A percentile compares a stretch with the other conserved stretches of the same genome.
Evolutionary conservation across 2,797 vertebrate genomes (phyloP).

Genomic region (Artibeus jamaicensis): DNA sequence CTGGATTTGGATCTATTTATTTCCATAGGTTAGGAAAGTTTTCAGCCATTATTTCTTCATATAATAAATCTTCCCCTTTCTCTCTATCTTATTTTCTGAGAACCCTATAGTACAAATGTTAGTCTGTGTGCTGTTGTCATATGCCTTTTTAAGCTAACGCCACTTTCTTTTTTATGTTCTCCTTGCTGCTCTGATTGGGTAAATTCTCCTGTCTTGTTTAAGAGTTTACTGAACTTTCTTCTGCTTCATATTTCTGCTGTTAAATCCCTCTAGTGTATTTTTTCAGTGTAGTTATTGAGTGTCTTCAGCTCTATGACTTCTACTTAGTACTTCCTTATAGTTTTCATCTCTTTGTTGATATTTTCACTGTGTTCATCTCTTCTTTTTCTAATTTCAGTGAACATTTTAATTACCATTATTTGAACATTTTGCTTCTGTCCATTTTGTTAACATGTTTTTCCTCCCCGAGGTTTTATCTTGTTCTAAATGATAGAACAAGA

Average conservation of each 20-base stretch:
- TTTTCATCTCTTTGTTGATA: neutral
- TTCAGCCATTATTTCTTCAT: neutral
- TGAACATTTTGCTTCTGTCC: neutral
- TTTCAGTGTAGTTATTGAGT: neutral
- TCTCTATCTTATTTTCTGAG: neutral
- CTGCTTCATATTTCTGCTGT: neutral
- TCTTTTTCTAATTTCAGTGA: neutral
- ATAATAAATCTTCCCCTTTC: neutral
- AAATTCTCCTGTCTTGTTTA: neutral
- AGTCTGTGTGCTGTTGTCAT: neutral
- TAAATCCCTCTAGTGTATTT: neutral
- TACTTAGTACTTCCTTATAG: neutral
- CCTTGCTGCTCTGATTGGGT: neutral
- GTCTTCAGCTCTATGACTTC: neutral
- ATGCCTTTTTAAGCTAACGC: neutral
- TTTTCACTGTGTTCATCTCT: neutral
- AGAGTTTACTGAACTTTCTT: neutral
- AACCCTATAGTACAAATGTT: neutral
- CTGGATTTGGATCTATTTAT: neutral
- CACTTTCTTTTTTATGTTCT: neutral
- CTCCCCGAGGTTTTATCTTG: neutral
- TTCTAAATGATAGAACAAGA: neutral
- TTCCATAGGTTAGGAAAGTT: neutral
- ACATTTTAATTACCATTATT: neutral
- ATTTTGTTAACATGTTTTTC: neutral